These are phyloP conservation scores for Apolygus lucorum DNA, from an alignment of 1,140 invertebrate genomes.

Conservation along the genomic window DNA sequence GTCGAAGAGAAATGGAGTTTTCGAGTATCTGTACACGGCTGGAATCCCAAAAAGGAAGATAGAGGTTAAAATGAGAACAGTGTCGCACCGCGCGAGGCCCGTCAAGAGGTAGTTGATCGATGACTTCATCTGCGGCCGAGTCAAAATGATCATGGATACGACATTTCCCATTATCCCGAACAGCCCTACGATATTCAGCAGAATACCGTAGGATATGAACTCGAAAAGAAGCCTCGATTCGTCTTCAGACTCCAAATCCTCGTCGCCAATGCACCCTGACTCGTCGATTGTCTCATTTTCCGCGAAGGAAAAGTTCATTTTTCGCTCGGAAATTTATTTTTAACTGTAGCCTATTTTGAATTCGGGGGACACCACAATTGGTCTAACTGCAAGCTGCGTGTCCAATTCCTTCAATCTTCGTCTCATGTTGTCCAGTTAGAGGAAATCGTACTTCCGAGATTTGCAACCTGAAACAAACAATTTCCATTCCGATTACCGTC, in stretches of 20 bases:
- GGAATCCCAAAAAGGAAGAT: constrained; percentile 79
- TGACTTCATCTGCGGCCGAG: constrained; percentile 83
- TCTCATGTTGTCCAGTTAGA: too few relatives aligned
- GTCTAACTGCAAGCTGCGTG: too few relatives aligned
- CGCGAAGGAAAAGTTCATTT: not conserved
- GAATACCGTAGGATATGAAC: constrained; percentile 74
- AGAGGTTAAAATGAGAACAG: constrained; percentile 74
- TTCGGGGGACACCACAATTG: too few relatives aligned
- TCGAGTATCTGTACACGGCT: constrained; percentile 71
- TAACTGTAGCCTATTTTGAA: too few relatives aligned
- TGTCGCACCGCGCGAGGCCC: constrained; percentile 83
- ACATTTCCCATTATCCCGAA: constrained; percentile 83
- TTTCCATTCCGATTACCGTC: too few relatives aligned
- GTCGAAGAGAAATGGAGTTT: constrained; percentile 58
- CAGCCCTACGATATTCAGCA: constrained; percentile 69
- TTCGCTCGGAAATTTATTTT: too few relatives aligned
- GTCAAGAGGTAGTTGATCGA: constrained; percentile 89
- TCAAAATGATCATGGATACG: constrained; percentile 82
- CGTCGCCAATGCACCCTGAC: too few relatives aligned
- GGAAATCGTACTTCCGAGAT: too few relatives aligned
- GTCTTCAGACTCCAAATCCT: not conserved
- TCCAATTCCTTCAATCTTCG: too few relatives aligned
- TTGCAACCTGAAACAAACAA: too few relatives aligned
- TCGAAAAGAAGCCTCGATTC: constrained; percentile 46
- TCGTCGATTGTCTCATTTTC: not conserved